phyloP scores from a whole-genome alignment of 2,888 invertebrate genomes.

The Epinotia bilunana region DNA sequence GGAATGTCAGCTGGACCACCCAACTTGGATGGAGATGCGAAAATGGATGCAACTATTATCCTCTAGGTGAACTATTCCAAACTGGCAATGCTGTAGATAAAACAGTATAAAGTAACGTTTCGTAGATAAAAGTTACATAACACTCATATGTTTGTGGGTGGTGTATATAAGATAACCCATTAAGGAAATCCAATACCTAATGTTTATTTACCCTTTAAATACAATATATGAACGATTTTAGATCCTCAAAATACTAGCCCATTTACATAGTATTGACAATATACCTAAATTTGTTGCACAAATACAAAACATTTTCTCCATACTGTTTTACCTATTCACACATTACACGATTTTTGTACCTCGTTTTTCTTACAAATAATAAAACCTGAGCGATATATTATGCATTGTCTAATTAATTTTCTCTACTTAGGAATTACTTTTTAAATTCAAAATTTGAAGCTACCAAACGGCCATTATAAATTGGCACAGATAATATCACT shows the following conservation, averaged over 20 bases:
- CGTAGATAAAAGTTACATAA: background rate
- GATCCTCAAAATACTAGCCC: too few species aligned
- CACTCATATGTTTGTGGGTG: too few species aligned
- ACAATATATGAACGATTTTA: too few species aligned
- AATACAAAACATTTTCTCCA: background rate
- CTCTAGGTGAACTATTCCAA: background rate
- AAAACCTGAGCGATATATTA: conserved; percentile 41
- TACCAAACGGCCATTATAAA: conserved; percentile 32
- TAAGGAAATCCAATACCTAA: too few species aligned
- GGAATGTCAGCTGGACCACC: background rate
- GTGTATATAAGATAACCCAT: background rate
- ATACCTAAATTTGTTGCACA: background rate
- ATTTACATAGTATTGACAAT: too few species aligned
- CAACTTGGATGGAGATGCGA: background rate
- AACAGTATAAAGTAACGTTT: background rate
- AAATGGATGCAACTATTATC: background rate
- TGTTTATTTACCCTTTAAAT: too few species aligned
- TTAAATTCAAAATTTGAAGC: conserved; percentile 36
- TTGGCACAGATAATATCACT: conserved; percentile 44
- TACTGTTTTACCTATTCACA: conserved; percentile 47
- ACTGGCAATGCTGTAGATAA: conserved; percentile 20
- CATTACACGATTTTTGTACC: conserved; percentile 55
- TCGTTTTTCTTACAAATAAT: conserved; percentile 40
- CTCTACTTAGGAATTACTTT: conserved; percentile 24
- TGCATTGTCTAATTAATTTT: conserved; percentile 13